phyloP scores from a whole-genome alignment of 2,888 invertebrate genomes.

The Netelia virgata region DNA sequence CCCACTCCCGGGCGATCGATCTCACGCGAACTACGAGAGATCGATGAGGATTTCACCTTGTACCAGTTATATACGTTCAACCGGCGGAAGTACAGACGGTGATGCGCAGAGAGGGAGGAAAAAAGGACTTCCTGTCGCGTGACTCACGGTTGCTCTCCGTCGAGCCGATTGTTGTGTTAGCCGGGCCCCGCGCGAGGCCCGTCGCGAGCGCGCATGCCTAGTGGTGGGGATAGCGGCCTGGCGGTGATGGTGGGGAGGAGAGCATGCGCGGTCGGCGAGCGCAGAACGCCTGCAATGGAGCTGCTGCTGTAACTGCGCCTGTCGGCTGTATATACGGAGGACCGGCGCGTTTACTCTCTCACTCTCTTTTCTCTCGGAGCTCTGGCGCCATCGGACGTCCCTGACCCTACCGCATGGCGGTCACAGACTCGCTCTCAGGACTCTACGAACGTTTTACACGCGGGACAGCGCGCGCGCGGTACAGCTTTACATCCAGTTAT shows the following conservation, averaged over 20 bases:
- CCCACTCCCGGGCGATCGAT: background rate
- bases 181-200: constrained; percentile 52
- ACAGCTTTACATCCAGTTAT: constrained; percentile 45
- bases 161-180: constrained; percentile 66
- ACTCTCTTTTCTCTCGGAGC: background rate
- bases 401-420: constrained; percentile 71
- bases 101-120: constrained; percentile 52
- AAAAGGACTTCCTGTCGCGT: constrained; percentile 80
- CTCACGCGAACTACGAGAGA: constrained; percentile 19
- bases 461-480: constrained; percentile 12
- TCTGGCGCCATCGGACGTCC: constrained; percentile 72
- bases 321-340: constrained; percentile 44
- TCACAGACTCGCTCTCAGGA: constrained; percentile 67
- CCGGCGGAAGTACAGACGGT: constrained; percentile 71
- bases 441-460: constrained; percentile 56
- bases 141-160: constrained; percentile 75
- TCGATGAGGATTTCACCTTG: constrained; percentile 78
- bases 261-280: background rate
- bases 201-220: background rate
- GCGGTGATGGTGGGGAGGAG: background rate
- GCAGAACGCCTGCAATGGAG: constrained; percentile 45
- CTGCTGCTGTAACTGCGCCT: constrained; percentile 58
- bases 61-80: constrained; percentile 72
- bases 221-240: constrained; percentile 46
- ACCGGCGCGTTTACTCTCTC: constrained; percentile 42